Evolutionary conservation across 1,140 invertebrate species (phyloP), one percentile per base, ranked within the genome.

Genomic region (Triops longicaudatus): DNA sequence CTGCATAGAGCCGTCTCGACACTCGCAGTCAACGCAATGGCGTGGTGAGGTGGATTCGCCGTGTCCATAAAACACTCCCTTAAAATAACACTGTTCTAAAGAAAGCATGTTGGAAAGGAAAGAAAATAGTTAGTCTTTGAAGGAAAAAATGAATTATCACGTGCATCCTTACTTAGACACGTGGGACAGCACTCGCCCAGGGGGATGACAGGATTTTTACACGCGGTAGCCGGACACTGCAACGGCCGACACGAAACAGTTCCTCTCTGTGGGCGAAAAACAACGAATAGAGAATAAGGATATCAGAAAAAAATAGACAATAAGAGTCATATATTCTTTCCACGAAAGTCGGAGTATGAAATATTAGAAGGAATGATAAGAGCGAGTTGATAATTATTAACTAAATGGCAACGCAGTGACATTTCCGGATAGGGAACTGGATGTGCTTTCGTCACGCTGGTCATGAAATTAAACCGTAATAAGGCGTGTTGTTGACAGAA

Each of bases 171-270:
- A 95, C 93, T 93, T 80, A 92, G 87, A 85, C 93, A 96, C 78
- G 88, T 89, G 77, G 92, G 91, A 85, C 94, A 96, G 85, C 93
- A 96, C 83, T 93, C 88, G 79, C 91, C 92, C 78, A 88, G 88
- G 82, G 88, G 88, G 80, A 88, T 85, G 41, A 92, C 88, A 79
- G 93, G 93, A 84, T 93, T 89, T 84, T 91, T 92, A 85, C 94
- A 96, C 73, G 87, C 87, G 42, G 88, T 85, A 80, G 86, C 85
- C 72, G 91, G 89, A 86, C 94, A 96, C 81, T 91, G 88, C 26
- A 91, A 88, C 79, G 89, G 90, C 80, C 88, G 88, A 86, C 93
- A 96, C 81, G 91, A 88, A 42, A 95, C 89, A 80, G 91, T 89
- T 17, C 93, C 93, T 85, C 92, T 90, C 92, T 93, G 85, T 75